Conservation (phyloP, 2,797 vertebrate genomes). For the Galagoides demidoff region DNA sequence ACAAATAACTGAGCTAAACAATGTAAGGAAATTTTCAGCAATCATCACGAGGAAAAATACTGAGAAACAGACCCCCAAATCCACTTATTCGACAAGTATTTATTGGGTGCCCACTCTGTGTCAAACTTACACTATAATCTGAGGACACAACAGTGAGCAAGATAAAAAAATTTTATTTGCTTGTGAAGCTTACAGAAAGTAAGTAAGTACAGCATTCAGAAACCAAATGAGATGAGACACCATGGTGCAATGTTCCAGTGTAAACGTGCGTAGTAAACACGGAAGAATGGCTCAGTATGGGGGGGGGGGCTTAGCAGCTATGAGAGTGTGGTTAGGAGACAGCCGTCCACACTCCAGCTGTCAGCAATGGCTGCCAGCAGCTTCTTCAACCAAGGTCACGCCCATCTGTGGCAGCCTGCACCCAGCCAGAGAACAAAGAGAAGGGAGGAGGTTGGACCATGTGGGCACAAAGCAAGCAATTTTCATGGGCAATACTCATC, state of each 20-base stretch:
- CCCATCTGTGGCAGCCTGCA: no score
- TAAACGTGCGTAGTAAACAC: background rate
- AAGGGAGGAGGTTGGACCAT: background rate
- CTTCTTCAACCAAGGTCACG: background rate
- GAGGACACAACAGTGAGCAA: background rate
- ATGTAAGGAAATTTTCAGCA: background rate
- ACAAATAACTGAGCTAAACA: background rate
- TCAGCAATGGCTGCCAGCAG: background rate
- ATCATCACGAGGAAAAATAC: background rate
- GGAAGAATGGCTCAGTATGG: fast-evolving
- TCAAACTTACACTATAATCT: background rate
- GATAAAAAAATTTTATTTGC: background rate
- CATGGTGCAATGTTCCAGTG: background rate
- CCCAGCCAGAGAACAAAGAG: background rate
- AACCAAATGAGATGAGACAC: background rate
- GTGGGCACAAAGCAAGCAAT: background rate
- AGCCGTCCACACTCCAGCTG: background rate
- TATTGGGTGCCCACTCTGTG: background rate
- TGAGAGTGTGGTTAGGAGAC: background rate
- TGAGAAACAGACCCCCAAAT: background rate
- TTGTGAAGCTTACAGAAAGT: background rate
- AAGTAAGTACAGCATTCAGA: background rate
- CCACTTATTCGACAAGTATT: background rate
- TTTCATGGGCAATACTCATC: background rate
- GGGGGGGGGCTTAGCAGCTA: background rate